A percentile compares a stretch with the other conserved stretches of the same genome.
These are phyloP conservation scores for Heliothis subflexa DNA, from an alignment of 1,140 invertebrate species.

Conservation along the genomic window DNA sequence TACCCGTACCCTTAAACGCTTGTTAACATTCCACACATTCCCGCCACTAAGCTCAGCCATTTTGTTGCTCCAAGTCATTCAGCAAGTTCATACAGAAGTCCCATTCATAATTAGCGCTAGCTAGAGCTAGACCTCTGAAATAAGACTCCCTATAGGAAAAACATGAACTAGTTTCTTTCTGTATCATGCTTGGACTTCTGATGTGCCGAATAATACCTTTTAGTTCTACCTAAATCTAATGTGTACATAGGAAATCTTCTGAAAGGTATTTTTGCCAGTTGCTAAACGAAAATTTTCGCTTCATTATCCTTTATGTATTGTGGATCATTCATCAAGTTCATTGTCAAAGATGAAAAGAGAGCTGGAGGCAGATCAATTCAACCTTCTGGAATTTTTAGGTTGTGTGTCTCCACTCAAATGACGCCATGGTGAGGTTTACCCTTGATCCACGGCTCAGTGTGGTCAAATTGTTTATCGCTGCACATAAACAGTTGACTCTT, in stretches of 20 bases:
- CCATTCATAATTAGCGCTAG: not conserved
- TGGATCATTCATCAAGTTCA: not conserved
- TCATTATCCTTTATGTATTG: too few relatives aligned
- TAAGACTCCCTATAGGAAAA: too few relatives aligned
- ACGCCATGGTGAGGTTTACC: not conserved
- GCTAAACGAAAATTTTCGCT: too few relatives aligned
- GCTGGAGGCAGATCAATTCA: not conserved
- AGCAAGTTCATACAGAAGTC: not conserved
- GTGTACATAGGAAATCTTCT: too few relatives aligned
- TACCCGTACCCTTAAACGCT: conserved; percentile 34
- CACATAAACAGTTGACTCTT: conserved; percentile 11
- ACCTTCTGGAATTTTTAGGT: not conserved
- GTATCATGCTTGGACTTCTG: too few relatives aligned
- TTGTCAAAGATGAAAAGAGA: not conserved
- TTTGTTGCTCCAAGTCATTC: not conserved
- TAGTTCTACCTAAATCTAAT: too few relatives aligned
- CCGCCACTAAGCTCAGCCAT: conserved; percentile 19
- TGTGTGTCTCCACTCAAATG: not conserved
- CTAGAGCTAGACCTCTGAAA: not conserved
- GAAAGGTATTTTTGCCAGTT: too few relatives aligned
- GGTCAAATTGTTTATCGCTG: conserved; percentile 23
- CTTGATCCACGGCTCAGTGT: conserved; percentile 19
- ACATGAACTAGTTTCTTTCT: too few relatives aligned
- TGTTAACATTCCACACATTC: conserved; percentile 39
- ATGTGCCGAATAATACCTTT: too few relatives aligned